These are phyloP conservation scores for Petrocephalus sullivani DNA, from an alignment of 2,797 vertebrate genomes.

Conservation along the genomic window DNA sequence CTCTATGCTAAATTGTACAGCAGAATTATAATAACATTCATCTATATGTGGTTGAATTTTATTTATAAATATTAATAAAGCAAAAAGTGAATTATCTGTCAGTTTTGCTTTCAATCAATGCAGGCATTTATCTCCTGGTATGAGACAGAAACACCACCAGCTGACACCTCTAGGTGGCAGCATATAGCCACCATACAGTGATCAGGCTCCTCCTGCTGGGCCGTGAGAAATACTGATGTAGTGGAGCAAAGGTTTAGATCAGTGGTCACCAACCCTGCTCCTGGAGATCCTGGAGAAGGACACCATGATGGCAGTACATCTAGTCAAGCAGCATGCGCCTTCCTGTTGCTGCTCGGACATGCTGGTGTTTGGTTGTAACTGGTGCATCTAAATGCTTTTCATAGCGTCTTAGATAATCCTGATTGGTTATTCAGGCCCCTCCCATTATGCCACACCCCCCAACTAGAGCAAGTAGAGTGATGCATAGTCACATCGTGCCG, in stretches of 20 bases:
- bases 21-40: background rate
- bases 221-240: background rate
- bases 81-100: background rate
- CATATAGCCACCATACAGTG: slow-evolving; percentile 6
- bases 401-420: background rate
- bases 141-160: background rate
- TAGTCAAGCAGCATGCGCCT: slow-evolving; percentile 21
- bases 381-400: background rate
- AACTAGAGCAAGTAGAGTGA: background rate
- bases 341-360: background rate
- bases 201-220: background rate
- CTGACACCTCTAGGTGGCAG: slow-evolving; percentile 22
- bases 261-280: background rate
- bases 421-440: background rate
- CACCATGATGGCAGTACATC: slow-evolving; percentile 9
- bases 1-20: background rate
- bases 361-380: background rate
- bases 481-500: background rate
- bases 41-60: slow-evolving; percentile 4
- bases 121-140: background rate
- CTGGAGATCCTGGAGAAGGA: background rate
- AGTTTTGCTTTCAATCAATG: background rate
- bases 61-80: background rate
- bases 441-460: background rate
- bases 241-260: slow-evolving; percentile 3